phyloP scores from a whole-genome alignment of 2,797 vertebrate genomes.

The Myotis daubentonii region DNA sequence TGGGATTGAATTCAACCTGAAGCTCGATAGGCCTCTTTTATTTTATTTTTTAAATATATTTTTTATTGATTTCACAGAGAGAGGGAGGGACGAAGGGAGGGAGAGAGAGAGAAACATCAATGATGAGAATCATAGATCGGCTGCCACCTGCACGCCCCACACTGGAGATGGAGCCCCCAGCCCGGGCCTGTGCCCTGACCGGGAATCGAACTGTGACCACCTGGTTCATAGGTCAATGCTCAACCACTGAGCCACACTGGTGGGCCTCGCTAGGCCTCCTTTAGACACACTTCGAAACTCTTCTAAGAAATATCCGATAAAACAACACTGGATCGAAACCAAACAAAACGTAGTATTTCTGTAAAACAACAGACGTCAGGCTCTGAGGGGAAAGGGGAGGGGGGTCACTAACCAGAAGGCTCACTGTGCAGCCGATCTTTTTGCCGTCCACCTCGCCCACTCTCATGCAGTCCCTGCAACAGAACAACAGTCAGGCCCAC shows the following conservation, averaged over 20 bases:
- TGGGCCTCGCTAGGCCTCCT: neutral
- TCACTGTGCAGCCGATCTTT: conserved; percentile 99
- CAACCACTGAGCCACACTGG: no score
- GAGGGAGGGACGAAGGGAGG: no score
- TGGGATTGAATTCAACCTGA: conserved; percentile 27
- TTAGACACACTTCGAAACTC: conserved; percentile 6
- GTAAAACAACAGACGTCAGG: neutral
- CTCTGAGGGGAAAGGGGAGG: neutral
- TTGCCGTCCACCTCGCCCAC: conserved; percentile 98
- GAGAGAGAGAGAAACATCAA: no score
- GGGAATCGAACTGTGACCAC: no score
- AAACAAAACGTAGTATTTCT: neutral
- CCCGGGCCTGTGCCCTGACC: no score
- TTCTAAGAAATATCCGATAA: conserved; percentile 50
- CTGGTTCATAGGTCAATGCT: no score
- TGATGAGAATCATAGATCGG: no score
- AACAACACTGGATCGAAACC: neutral
- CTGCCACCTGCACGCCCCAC: no score
- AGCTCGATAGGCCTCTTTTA: neutral
- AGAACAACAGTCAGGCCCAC: conserved; percentile 73
- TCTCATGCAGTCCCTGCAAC: conserved; percentile 97
- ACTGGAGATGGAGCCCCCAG: no score
- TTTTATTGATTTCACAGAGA: no score
- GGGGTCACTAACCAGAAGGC: conserved; percentile 93
- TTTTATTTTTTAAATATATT: no score